Evolutionary conservation across 2,888 invertebrate genomes (phyloP), one percentile per base, ranked within the genome.

Genomic region (Nomada ruficornis): DNA sequence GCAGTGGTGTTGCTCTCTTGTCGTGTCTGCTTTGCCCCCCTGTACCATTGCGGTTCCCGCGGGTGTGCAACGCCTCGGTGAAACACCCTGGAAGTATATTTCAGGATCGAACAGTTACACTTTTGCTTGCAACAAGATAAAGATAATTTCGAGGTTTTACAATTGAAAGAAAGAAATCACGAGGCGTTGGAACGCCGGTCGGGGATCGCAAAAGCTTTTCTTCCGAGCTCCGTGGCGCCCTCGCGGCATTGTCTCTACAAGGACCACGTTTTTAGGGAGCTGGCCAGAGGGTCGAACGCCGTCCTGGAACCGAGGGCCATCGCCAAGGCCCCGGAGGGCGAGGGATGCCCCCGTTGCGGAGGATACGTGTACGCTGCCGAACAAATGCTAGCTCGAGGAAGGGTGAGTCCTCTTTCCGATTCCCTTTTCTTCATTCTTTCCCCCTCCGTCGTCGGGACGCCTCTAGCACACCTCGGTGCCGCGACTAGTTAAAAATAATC

Each of bases 341-440:
- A 97, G 94, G 98, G 98, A 83, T 98, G 98, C 92, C 98, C 98
- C 47, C 95, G 98, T 90, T 98, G 98, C 93, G 98, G 98, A 86
- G 98, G 98, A 85, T 97, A 94, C 93, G 98, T 98, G 73, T 98
- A 98, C 94, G 97, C 97, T 84, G 98, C 98, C 81, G 98, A 98
- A 94, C 97, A 98, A 95, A 98, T 98, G 98, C 95, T 98, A 92
- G 98, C 98, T 88, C 96, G 97, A 94, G 98, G 97, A 95, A 96
- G 96, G 95, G 98, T 98, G 95, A 96, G 96, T 95, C 77, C 36
- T 36, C 36, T 36, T 36, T 7, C 7, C 36, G 7, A 36, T 36
- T 36, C 29, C 36, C 7, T 36, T 36, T 36, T 36, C 36, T 36
- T 52, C 52, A 0, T 52, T 1, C 15, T 15, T 13, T 50, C 11